phyloP scores from a whole-genome alignment of 2,888 invertebrate genomes.

The Macrophya annulata region DNA sequence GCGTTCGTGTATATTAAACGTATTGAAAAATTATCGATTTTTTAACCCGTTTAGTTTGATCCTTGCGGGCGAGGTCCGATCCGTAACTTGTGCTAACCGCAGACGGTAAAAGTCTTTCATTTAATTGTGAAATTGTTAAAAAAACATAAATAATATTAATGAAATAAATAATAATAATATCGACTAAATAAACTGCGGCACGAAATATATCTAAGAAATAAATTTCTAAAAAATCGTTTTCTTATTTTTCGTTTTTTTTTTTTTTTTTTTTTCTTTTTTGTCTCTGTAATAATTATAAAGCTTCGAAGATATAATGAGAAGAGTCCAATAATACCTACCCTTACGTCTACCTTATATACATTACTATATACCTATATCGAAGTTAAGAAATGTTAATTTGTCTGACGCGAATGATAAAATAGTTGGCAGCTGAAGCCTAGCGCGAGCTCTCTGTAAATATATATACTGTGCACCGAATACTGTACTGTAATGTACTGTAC shows the following conservation, averaged over 20 bases:
- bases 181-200: background rate
- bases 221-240: background rate
- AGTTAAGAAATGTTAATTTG: slow-evolving; percentile 46
- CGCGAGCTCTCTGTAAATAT: slow-evolving; percentile 68
- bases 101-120: no score
- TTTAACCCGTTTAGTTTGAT: slow-evolving; percentile 33
- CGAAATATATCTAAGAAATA: background rate
- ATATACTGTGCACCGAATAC: background rate
- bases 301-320: background rate
- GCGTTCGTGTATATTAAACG: slow-evolving; percentile 20
- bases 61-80: slow-evolving; percentile 54
- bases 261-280: background rate
- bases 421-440: slow-evolving; percentile 68
- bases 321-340: background rate
- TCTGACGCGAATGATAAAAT: slow-evolving; percentile 59
- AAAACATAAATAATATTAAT: no score
- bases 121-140: background rate
- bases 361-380: slow-evolving; percentile 23
- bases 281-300: background rate
- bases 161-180: background rate
- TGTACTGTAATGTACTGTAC: slow-evolving; percentile 61
- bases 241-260: background rate
- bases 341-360: background rate
- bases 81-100: background rate
- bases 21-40: slow-evolving; percentile 12